Evolutionary conservation across 2,888 invertebrate genomes (phyloP), one percentile per base, ranked within the genome.

Genomic region (Shargacucullia verbasci): DNA sequence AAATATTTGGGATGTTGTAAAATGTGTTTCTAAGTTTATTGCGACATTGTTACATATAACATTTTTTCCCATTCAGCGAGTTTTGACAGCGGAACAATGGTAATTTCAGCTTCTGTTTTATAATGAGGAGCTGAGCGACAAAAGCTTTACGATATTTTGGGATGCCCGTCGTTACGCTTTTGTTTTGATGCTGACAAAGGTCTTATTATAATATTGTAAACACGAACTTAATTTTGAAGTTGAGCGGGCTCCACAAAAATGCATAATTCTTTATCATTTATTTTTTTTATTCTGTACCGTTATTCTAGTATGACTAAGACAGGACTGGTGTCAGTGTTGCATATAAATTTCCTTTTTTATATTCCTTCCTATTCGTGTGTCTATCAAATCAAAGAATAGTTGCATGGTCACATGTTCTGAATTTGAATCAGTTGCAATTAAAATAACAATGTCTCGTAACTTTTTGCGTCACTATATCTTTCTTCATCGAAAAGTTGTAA

Each of bases 1-100:
- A 87, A 90, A 90, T 89, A 88, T 92, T 91, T 90, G 85, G 85
- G 84, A 80, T 78, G 86, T 86, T 89, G 85, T 90, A 85, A 87
- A 90, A 88, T 80, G 79, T 77, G 84, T 81, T 81, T 81, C 79
- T 82, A 81, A 86, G 76, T 91, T 92, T 92, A 92, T 90, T 89
- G 81, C 86, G 85, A 88, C 86, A 88, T 90, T 92, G 91, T 92
- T 85, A 82, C 82, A 85, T 78, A 84, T 77, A 78, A 73, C 84
- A 78, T 82, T 77, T 81, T 89, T 90, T 89, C 81, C 84, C 76
- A 82, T 87, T 88, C 82, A 85, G 70, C 79, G 79, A 84, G 86
- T 88, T 91, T 86, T 90, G 90, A 90, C 90, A 86, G 80, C 67
- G 73, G 77, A 71, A 90, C 90, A 91, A 91, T 91, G 82, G 87